Base-by-base conservation (phyloP, 1,140 invertebrate genomes). In the Mizuhopecten yessoensis region DNA sequence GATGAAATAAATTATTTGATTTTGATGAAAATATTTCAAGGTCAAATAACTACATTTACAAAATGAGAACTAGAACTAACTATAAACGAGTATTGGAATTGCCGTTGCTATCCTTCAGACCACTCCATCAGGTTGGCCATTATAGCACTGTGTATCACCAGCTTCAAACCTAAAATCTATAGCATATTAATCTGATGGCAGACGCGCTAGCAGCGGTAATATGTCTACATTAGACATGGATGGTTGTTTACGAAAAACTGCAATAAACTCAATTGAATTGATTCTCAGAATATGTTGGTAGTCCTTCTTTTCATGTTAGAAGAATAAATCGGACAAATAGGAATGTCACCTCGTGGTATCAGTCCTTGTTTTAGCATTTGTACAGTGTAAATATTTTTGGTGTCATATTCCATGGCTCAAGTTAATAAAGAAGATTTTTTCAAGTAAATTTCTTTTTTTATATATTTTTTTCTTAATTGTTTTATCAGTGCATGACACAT, bases 361-460 rank as follows among this genome's bases (percentile, higher is more conserved):
- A 20, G 45, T 57, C 45, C 13, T 23, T 15, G 9, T 11, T 57
- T 9, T 39, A 39, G 13, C 36, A 39, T 7, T 39, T 5, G 36
- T 39, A 39, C 5, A 39, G 36, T 39, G 13, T 15, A 57, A 57
- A 57, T 23, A 57, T 9, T 57, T 57, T 3, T 3, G 20, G 45
- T 20, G 2, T 57, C 17, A 57, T 2, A 17, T 57, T 57, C 20
- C 9, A 11, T 57, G 45, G 45, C 9, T 39, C 36, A 39, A 39
- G 36, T 5, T 39, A 5, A 39, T 39, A 7, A 39, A n/a, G n/a
- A n/a, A n/a, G n/a, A 9, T 39, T 33, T 29, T 86, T 86, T 33
- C 34, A 23, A 17, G 87, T 49, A 11, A 9, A 87, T 11, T 86
- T 5, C 87, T 89, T 33, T 93, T 34, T 93, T 42, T 91, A 90